Evolutionary conservation across 2,113 vertebrate genomes (phyloP), one percentile per base, ranked within the genome.

Genomic region (Petrocephalus zakoni): DNA sequence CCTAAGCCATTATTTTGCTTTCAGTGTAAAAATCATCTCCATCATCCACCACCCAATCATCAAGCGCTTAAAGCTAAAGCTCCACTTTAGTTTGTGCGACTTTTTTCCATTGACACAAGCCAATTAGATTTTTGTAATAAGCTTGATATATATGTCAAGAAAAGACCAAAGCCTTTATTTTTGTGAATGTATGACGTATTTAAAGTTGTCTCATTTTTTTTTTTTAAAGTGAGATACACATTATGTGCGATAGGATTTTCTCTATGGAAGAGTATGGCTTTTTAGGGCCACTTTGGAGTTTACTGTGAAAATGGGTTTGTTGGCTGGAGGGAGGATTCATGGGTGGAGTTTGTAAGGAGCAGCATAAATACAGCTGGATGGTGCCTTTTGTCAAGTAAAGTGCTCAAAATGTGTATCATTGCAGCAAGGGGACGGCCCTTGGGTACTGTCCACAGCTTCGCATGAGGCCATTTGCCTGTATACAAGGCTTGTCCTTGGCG

Each of bases 1-100:
- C 10, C 29, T 46, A 5, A 49, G 49, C 83, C 93, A 92, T 88
- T 89, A 92, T 92, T 92, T 93, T 93, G 0, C 88, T 83, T 85
- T 89, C 90, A 68, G 87, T 86, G 51, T 88, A 91, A 78, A 13
- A 91, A 91, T 91, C 91, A 86, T 89, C 72, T 2, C 91, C 88
- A 87, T 90, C 88, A 90, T 90, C 42, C 68, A 75, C 58, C 58
- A 51, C 87, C 4, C 4, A 5, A 19, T 46, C 56, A 47, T 58
- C 37, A 37, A 87, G 15, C 29, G 34, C 21, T n/a, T 13, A 64
- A 6, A 56, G 53, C 22, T 61, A 46, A 46, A 9, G 22, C 89
- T 84, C 10, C 3, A 61, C 34, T 90, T 86, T 5, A 61, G 47
- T 85, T 61, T 2, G 19, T 37, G 10, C 75, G 42, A 17, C 4